These are phyloP conservation scores for Triops cancriformis DNA, from an alignment of 1,140 invertebrate genomes.

Conservation along the genomic window DNA sequence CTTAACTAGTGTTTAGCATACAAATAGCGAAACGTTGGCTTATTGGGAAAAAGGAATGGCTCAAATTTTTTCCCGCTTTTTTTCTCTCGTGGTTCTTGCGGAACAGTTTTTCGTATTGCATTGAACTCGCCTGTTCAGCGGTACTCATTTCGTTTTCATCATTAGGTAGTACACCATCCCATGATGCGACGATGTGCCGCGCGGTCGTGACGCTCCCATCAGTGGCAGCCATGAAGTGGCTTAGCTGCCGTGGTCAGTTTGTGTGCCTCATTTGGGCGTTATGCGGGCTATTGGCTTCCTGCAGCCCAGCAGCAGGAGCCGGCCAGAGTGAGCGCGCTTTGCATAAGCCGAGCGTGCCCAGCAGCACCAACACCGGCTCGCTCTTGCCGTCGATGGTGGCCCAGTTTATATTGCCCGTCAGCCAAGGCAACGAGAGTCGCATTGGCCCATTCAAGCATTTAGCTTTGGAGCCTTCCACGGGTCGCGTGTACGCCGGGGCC, in stretches of 20 bases:
- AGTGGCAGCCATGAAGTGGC: neutral
- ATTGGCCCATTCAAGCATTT: constrained; percentile 45
- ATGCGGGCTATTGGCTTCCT: neutral
- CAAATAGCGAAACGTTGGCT: neutral
- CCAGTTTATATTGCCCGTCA: neutral
- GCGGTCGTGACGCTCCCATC: neutral
- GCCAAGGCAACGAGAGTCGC: neutral
- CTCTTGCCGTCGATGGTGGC: neutral
- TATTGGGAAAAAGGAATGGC: no score
- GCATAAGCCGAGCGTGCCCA: neutral
- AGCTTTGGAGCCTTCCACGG: constrained; percentile 49
- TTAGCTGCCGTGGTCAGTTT: neutral
- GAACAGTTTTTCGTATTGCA: neutral
- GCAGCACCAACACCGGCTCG: neutral
- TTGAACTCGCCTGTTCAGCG: neutral
- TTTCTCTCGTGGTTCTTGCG: neutral
- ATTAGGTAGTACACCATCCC: neutral
- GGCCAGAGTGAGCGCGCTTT: neutral
- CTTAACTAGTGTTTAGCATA: neutral
- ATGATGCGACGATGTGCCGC: constrained; percentile 12
- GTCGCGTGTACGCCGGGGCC: constrained; percentile 65
- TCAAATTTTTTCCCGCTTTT: neutral
- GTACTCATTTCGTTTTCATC: neutral
- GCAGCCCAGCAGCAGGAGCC: neutral
- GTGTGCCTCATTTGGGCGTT: constrained; percentile 12